A percentile compares a stretch with the other conserved stretches of the same genome.
These are phyloP conservation scores for Montipora capitata DNA, from an alignment of 92 coral and sea anemone genomes.

Conservation along the genomic window DNA sequence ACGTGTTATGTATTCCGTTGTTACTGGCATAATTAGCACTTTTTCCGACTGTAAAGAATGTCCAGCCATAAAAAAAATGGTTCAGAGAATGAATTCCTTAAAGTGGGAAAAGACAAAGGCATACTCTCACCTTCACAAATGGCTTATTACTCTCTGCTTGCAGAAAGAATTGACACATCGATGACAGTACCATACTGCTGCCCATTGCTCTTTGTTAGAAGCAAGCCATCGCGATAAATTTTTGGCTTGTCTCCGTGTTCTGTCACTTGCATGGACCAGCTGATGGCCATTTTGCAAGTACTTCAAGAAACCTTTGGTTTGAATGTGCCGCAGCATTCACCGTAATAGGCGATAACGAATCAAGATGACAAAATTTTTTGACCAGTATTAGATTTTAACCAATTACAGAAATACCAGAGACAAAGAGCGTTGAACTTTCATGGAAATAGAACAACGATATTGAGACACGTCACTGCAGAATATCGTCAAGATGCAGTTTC, in stretches of 20 bases:
- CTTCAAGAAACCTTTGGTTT: background rate
- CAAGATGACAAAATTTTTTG: background rate
- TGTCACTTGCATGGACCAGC: background rate
- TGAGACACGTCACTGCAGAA: background rate
- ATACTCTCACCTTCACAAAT: background rate
- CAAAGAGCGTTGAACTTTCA: background rate
- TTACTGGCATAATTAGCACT: too few relatives aligned
- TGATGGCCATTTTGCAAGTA: background rate
- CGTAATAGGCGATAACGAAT: background rate
- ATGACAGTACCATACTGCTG: background rate
- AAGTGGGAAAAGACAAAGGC: background rate
- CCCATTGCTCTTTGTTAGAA: background rate
- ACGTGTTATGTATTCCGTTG: too few relatives aligned
- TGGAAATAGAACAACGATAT: background rate
- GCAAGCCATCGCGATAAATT: background rate
- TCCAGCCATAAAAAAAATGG: too few relatives aligned
- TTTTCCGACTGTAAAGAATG: too few relatives aligned
- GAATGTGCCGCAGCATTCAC: background rate
- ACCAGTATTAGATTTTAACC: background rate
- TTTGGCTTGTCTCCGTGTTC: background rate
- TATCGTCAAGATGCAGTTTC: background rate
- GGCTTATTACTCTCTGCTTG: background rate
- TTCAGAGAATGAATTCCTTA: too few relatives aligned
- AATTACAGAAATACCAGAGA: background rate
- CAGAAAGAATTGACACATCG: background rate